These are phyloP conservation scores for Xenopus petersii DNA, from an alignment of 2,797 vertebrate genomes.

Conservation along the genomic window DNA sequence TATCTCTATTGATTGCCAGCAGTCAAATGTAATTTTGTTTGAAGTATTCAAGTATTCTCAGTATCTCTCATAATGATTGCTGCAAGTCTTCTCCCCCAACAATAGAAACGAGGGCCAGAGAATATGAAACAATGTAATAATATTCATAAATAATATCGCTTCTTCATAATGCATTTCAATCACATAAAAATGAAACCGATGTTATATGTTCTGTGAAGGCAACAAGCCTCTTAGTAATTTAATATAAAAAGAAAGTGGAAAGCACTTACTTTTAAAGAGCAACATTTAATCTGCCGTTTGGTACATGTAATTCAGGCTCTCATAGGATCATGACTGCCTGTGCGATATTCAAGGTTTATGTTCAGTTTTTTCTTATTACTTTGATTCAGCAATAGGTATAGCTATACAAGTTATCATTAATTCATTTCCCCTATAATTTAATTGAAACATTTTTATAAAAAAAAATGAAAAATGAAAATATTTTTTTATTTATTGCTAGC, in stretches of 20 bases:
- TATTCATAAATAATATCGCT: slow-evolving; percentile 46
- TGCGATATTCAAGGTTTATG: no score
- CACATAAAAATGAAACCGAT: slow-evolving; percentile 27
- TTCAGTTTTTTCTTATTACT: no score
- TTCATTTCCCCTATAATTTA: no score
- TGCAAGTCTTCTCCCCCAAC: slow-evolving; percentile 27
- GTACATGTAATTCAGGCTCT: slow-evolving; percentile 8
- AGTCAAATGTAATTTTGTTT: slow-evolving; percentile 45
- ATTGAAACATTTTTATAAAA: no score
- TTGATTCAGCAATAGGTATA: no score
- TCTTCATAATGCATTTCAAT: slow-evolving; percentile 41
- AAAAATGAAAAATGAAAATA: no score
- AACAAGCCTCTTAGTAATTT: slow-evolving; percentile 30
- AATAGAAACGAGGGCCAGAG: slow-evolving; percentile 34
- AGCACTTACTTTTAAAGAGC: slow-evolving; percentile 31
- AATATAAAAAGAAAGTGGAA: slow-evolving; percentile 23
- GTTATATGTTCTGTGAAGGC: slow-evolving; percentile 19
- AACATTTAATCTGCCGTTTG: slow-evolving; percentile 23
- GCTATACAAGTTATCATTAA: no score
- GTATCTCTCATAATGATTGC: slow-evolving; percentile 44
- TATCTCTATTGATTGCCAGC: slow-evolving; percentile 35
- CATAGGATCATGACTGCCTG: not conserved
- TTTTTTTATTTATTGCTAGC: no score
- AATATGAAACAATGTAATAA: slow-evolving; percentile 46
- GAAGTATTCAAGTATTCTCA: slow-evolving; percentile 41